Percentiles rank a stretch among this genome's conserved stretches.
Conservation (phyloP, 2,797 vertebrate species). For the Acropternis orthonyx region DNA sequence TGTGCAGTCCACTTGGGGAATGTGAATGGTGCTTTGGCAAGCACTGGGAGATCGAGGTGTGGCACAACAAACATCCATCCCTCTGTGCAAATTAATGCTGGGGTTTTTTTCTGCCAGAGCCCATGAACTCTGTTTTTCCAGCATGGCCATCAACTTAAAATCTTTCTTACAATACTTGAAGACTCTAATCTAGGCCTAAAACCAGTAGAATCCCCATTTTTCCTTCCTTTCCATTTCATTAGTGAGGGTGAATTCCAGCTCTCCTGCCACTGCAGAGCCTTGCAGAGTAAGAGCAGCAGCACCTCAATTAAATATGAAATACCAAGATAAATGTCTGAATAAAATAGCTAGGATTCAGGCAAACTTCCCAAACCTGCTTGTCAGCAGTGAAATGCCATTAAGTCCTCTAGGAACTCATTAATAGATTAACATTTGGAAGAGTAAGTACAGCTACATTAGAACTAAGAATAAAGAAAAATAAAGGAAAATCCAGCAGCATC, state of each 20-base stretch:
- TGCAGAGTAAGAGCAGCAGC: slow-evolving; percentile 18
- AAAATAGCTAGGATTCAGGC: slow-evolving; percentile 62
- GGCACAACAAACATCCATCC: not conserved
- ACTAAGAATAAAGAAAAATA: slow-evolving; percentile 59
- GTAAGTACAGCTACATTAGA: slow-evolving; percentile 65
- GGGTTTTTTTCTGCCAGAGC: not conserved
- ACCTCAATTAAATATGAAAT: slow-evolving; percentile 63
- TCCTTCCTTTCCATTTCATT: not conserved
- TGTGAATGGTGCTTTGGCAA: not conserved
- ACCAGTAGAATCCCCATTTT: not conserved
- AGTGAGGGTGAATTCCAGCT: slow-evolving; percentile 4
- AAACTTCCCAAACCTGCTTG: slow-evolving; percentile 56
- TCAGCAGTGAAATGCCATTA: slow-evolving; percentile 73
- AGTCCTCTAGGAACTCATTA: slow-evolving; percentile 74
- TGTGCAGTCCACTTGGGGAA: not conserved
- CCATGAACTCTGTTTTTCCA: not conserved
- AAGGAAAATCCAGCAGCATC: slow-evolving; percentile 6
- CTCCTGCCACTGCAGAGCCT: not conserved
- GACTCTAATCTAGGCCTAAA: not conserved
- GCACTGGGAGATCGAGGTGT: not conserved
- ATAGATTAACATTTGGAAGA: slow-evolving; percentile 75
- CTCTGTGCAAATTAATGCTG: not conserved
- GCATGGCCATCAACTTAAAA: not conserved
- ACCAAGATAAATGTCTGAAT: slow-evolving; percentile 65
- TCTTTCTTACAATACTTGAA: not conserved